A percentile compares a stretch with the other conserved stretches of the same genome.
These are phyloP conservation scores for Bradypodion ventrale DNA, from an alignment of 2,797 vertebrate species.

Conservation along the genomic window DNA sequence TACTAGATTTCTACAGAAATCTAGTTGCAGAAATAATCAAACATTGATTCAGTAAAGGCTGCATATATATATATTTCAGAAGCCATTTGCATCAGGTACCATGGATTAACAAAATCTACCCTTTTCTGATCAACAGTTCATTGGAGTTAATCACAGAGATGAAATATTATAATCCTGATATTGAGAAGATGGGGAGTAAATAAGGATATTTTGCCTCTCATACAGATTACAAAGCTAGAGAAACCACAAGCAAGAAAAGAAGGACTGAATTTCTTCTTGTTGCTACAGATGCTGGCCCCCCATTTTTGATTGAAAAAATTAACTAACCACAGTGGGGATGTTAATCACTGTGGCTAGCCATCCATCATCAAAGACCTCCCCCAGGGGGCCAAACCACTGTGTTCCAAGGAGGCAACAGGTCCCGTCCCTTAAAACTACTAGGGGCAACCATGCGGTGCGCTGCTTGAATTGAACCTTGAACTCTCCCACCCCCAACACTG, in stretches of 20 bases:
- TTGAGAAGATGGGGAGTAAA: background rate
- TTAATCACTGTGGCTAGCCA: slow-evolving; percentile 30
- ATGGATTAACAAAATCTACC: background rate
- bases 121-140: background rate
- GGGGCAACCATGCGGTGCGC: too few species aligned
- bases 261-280: background rate
- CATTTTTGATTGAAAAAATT: background rate
- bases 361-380: background rate
- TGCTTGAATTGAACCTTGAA: too few species aligned
- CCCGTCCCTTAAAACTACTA: too few species aligned
- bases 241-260: background rate
- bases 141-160: background rate
- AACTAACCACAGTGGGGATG: slow-evolving; percentile 33
- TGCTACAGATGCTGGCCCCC: background rate
- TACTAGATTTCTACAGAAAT: background rate
- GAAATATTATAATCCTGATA: background rate
- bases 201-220: background rate
- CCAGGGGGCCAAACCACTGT: too few species aligned
- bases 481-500: too few species aligned
- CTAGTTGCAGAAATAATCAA: background rate
- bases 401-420: too few species aligned
- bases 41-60: background rate
- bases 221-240: background rate
- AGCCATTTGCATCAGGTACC: background rate
- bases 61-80: background rate